phyloP scores from a whole-genome alignment of 2,113 vertebrate species.

The Acrocephalus arundinaceus region DNA sequence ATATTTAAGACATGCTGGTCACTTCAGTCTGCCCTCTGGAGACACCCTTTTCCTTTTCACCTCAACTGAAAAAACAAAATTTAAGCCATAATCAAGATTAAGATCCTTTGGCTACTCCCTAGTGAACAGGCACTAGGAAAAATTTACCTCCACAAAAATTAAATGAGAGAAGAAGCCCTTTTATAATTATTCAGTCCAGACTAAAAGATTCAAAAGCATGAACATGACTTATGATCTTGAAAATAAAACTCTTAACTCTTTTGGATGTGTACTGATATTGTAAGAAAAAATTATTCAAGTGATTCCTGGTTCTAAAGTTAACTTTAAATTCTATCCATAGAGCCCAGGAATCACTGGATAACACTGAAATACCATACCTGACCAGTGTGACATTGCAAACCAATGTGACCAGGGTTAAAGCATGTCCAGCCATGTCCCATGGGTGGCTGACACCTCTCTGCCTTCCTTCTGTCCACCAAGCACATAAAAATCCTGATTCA shows the following conservation, averaged over 20 bases:
- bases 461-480: background rate
- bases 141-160: background rate
- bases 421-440: background rate
- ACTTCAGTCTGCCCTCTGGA: background rate
- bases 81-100: background rate
- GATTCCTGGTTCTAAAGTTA: background rate
- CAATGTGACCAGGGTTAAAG: background rate
- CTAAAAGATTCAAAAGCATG: background rate
- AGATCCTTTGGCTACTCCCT: background rate
- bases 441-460: background rate
- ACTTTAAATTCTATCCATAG: background rate
- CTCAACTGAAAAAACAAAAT: background rate
- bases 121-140: background rate
- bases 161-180: background rate
- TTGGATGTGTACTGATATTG: background rate
- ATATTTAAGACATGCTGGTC: background rate
- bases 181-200: background rate
- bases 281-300: background rate
- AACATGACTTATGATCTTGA: background rate
- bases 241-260: background rate
- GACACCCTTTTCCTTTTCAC: background rate
- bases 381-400: background rate
- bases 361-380: background rate
- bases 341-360: background rate
- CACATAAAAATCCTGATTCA: rapidly evolving